Conservation (phyloP, 2,797 vertebrate genomes). For the Gobionotothen gibberifrons region DNA sequence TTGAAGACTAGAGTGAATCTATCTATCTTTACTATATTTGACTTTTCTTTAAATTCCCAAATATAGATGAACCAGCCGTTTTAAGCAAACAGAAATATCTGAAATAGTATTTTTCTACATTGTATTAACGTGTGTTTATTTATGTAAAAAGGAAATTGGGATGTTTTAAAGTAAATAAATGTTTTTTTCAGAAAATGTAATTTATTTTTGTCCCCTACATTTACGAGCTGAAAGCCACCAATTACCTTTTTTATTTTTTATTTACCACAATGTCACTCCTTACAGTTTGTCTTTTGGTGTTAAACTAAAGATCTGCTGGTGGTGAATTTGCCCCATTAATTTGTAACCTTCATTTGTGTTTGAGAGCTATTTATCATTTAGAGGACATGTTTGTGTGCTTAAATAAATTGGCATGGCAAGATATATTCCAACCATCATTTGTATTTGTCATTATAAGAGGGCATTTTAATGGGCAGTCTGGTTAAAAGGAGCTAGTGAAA, state of each 20-base stretch:
- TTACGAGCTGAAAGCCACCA: not conserved
- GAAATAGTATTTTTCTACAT: not conserved
- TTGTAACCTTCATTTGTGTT: conserved; percentile 53
- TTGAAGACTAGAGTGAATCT: conserved; percentile 33
- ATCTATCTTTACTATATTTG: not conserved
- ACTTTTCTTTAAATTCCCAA: not conserved
- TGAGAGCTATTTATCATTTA: conserved; percentile 50
- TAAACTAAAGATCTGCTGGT: conserved; percentile 29
- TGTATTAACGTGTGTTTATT: not conserved
- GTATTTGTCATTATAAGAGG: conserved; percentile 55
- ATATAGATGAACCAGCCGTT: not conserved
- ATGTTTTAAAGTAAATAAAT: not conserved
- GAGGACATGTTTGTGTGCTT: conserved; percentile 41
- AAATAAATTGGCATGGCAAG: conserved; percentile 52
- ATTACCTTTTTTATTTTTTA: not conserved
- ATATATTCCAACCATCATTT: conserved; percentile 52
- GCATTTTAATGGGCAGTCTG: conserved; percentile 19
- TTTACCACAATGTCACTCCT: conserved; percentile 20
- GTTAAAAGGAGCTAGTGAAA: conserved; percentile 28
- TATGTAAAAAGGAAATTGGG: not conserved
- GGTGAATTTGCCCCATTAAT: conserved; percentile 36
- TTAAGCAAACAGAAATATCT: not conserved
- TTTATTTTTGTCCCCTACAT: not conserved
- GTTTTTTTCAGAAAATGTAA: not conserved
- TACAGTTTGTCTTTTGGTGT: conserved; percentile 33